Base-by-base conservation (phyloP, 2,888 invertebrate genomes). In the Drosophila bunnanda region DNA sequence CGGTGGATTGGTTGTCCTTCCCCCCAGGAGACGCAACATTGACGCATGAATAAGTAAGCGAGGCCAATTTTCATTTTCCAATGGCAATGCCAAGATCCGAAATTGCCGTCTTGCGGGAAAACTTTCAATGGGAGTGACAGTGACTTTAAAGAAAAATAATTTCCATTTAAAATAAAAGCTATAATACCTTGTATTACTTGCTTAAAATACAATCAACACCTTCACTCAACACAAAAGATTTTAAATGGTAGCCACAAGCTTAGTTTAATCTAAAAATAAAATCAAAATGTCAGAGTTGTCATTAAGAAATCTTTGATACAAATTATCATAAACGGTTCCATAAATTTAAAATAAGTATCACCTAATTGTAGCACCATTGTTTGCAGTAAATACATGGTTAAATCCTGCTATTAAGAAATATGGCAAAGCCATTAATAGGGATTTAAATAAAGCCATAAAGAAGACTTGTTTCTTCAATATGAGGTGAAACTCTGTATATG, bases 1-100 rank as follows among this genome's bases (percentile, higher is more conserved):
- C 52, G 28, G 32, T 12, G 36, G 10, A 13, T 17, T 3, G n/a
- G 36, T 44, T 41, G 34, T 62, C 65, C 32, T 53, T 43, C 38
- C 56, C 61, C 61, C 73, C 54, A 54, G 44, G 44, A 43, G 75
- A 74, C 52, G 58, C 48, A 38, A 60, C 44, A 53, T 77, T 64
- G 79, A 79, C 72, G 78, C 73, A 79, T 79, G 79, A 61, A 79
- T 79, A 79, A 80, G 68, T 80, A 76, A 71, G 71, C 72, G 36
- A 76, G 76, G 79, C 70, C 80, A 76, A 80, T 78, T 78, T 76
- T 64, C 69, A 76, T 68, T 76, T 67, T 44, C 59, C 61, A 78
- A 56, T 72, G 64, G 43, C 66, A 77, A 66, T 54, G 58, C 39
- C 67, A 77, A 50, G 50, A 50, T 50, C 15, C 15, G 3, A 50